phyloP scores from a whole-genome alignment of 2,888 invertebrate species.

The Ferdinandea cuprea region DNA sequence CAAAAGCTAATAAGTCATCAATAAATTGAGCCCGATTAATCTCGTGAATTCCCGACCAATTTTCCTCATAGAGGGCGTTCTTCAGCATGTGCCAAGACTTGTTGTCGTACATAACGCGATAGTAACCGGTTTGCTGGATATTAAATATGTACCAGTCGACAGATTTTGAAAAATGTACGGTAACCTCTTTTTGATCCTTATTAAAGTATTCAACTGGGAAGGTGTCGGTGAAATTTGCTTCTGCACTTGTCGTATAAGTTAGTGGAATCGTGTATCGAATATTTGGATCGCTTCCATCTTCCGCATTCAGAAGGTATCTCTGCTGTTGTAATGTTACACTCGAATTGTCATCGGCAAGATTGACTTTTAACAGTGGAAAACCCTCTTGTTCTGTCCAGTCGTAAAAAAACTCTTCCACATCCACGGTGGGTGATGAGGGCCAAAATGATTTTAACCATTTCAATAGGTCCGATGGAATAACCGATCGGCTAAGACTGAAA shows the following conservation, averaged over 20 bases:
- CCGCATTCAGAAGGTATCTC: conserved; percentile 76
- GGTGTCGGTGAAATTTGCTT: conserved; percentile 76
- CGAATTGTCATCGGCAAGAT: conserved; percentile 24
- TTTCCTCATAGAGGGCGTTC: conserved; percentile 69
- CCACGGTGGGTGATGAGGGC: conserved; percentile 78
- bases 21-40: conserved; percentile 90
- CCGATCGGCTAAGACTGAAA: conserved; percentile 79
- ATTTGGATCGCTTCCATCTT: conserved; percentile 75
- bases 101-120: conserved; percentile 88
- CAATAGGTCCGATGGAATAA: conserved; percentile 84
- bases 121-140: conserved; percentile 81
- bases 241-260: conserved; percentile 78
- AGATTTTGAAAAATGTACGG: conserved; percentile 50
- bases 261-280: conserved; percentile 79
- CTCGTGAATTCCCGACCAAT: conserved; percentile 77
- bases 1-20: conserved; percentile 89
- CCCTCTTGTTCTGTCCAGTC: conserved; percentile 88
- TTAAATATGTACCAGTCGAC: conserved; percentile 80
- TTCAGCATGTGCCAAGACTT: conserved; percentile 84
- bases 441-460: conserved; percentile 81
- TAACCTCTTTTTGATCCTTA: conserved; percentile 44
- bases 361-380: conserved; percentile 86
- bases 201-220: conserved; percentile 76
- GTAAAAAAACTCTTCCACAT: conserved; percentile 80
- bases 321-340: conserved; percentile 76